Conservation (phyloP, 2,888 invertebrate species). For the Lymantria dispar region DNA sequence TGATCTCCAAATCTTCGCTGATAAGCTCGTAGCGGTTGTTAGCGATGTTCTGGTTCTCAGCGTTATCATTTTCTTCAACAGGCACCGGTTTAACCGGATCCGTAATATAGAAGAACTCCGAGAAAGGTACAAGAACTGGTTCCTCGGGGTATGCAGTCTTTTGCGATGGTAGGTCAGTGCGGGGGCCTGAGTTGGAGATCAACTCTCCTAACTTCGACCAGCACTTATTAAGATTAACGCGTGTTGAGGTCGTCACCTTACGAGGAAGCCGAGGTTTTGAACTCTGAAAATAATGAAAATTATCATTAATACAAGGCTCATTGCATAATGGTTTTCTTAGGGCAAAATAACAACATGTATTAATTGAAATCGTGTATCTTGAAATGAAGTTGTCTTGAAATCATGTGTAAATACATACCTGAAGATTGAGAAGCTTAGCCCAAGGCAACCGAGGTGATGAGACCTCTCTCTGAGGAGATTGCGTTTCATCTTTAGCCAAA, state of each 20-base stretch:
- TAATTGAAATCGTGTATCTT: conserved; percentile 3
- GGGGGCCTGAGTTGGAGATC: conserved; percentile 71
- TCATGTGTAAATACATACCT: conserved; percentile 71
- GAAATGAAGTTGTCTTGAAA: no score
- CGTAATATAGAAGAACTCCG: conserved; percentile 67
- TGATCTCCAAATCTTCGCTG: conserved; percentile 68
- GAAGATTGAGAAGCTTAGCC: conserved; percentile 80
- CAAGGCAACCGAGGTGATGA: conserved; percentile 79
- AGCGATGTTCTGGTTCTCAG: conserved; percentile 72
- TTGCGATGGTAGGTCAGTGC: conserved; percentile 73
- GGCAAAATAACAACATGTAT: not conserved
- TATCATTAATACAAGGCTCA: conserved; percentile 20
- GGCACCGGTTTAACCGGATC: conserved; percentile 69
- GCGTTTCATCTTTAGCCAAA: conserved; percentile 74
- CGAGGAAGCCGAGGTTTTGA: conserved; percentile 82
- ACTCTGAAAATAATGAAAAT: conserved; percentile 70
- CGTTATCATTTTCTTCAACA: conserved; percentile 69
- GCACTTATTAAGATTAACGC: conserved; percentile 85
- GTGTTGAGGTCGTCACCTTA: conserved; percentile 79
- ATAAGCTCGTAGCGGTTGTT: conserved; percentile 70
- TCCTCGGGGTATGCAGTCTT: conserved; percentile 73
- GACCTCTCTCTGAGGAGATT: conserved; percentile 69
- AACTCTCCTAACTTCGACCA: conserved; percentile 84
- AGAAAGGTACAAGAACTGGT: conserved; percentile 66
- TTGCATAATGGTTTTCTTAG: not conserved